Percentiles rank a stretch among this genome's conserved stretches.
These are phyloP conservation scores for Nixonia krombeini DNA, from an alignment of 1,140 invertebrate species.

Conservation along the genomic window DNA sequence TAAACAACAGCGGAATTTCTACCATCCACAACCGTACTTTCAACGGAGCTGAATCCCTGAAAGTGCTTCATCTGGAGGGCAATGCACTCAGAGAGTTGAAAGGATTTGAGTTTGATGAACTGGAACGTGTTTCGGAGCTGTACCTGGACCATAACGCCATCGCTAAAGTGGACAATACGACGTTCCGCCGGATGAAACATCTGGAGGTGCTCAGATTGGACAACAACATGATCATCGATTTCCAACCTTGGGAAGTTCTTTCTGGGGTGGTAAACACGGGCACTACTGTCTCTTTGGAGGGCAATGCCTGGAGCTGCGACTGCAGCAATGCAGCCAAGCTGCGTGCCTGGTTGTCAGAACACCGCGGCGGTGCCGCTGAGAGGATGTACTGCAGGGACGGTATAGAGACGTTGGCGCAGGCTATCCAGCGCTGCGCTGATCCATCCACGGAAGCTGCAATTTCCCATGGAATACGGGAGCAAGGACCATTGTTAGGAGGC, in stretches of 20 bases:
- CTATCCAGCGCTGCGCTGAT: constrained; percentile 76
- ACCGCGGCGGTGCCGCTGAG: constrained; percentile 77
- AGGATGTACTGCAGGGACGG: constrained; percentile 78
- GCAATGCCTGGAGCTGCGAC: constrained; percentile 93
- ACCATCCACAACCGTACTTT: constrained; percentile 91
- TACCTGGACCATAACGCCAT: constrained; percentile 92
- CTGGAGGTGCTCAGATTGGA: constrained; percentile 88
- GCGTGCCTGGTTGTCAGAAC: constrained; percentile 81
- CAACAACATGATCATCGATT: constrained; percentile 85
- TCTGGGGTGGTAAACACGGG: constrained; percentile 79
- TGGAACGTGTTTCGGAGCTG: constrained; percentile 85
- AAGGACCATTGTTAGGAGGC: constrained; percentile 70
- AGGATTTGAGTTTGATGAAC: constrained; percentile 86
- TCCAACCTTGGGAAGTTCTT: constrained; percentile 82
- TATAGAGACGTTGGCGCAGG: constrained; percentile 74
- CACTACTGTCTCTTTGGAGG: constrained; percentile 81
- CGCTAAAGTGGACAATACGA: constrained; percentile 86
- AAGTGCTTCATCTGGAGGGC: constrained; percentile 87
- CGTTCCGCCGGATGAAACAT: constrained; percentile 84
- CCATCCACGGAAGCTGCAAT: constrained; percentile 59
- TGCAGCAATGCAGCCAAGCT: constrained; percentile 85
- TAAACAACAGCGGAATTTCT: constrained; percentile 90
- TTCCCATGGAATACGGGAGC: constrained; percentile 59
- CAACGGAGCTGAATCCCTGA: constrained; percentile 84
- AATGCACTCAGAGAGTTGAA: constrained; percentile 85